Base-by-base conservation (phyloP, 2,888 invertebrate genomes). In the Odontocolon sp. region DNA sequence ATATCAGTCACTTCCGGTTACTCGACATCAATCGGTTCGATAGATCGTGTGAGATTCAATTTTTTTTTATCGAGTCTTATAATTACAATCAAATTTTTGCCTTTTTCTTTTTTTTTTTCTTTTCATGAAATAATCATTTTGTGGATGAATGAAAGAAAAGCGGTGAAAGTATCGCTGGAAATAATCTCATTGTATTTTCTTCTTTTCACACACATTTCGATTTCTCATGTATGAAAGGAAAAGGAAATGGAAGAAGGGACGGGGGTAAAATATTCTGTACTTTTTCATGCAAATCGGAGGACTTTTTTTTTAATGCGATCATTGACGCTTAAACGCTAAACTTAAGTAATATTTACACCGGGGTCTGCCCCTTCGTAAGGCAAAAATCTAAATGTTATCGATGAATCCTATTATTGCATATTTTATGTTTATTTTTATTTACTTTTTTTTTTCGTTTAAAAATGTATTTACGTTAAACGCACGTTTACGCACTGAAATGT, bases 351-450 rank as follows among this genome's bases (percentile, higher is more conserved):
- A 78, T 81, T 38, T 81, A 79, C 80, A 81, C 66, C 64, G 75
- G 70, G 77, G 67, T 69, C 45, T 69, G 45, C 74, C 75, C 72
- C 78, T 77, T 77, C 66, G 75, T 83, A 82, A 83, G 82, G 82
- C 81, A 78, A 81, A 79, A 81, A 79, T 80, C 80, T 81, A 80
- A 79, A 79, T 79, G n/a, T 74, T 80, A 80, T 56, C 56, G 69
- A 66, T 77, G 73, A 71, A 77, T 67, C 75, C 74, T 80, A 74
- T 80, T 80, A 78, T 77, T 77, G 79, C 80, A 63, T 80, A 61
- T 76, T 54, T 74, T 79, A 59, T 36, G 72, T 67, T 66, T 42
- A 63, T 14, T 26, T 36, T 18, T 40, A 47, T 42, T 33, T 28
- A 40, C 45, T 26, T 38, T 50, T 56, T 28, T 14, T 36, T 36